A percentile compares a stretch with the other conserved stretches of the same genome.
Evolutionary conservation across 2,888 invertebrate genomes (phyloP).

Genomic region (Cerastoderma edule): DNA sequence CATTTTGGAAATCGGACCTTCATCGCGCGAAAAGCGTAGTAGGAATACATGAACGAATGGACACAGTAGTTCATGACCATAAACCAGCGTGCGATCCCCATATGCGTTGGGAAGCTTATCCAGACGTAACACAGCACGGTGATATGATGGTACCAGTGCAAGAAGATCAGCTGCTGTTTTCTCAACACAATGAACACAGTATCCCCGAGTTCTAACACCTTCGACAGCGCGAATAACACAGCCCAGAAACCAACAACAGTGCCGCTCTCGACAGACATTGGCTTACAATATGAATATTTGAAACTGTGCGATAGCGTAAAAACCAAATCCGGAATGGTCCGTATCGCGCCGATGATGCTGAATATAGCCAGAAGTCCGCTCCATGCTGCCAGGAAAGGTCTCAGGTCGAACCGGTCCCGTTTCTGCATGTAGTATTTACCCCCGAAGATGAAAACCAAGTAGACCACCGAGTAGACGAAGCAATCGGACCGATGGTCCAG

Average conservation of each 20-base stretch:
- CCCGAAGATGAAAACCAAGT: slow-evolving; percentile 96
- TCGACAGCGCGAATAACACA: slow-evolving; percentile 97
- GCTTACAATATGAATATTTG: slow-evolving; percentile 96
- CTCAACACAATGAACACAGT: slow-evolving; percentile 84
- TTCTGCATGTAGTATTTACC: slow-evolving; percentile 97
- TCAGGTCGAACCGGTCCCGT: slow-evolving; percentile 90
- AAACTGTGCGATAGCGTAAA: slow-evolving; percentile 95
- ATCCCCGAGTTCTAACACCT: slow-evolving; percentile 94
- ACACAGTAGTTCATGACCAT: slow-evolving; percentile 85
- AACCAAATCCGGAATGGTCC: slow-evolving; percentile 96
- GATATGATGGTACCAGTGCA: slow-evolving; percentile 86
- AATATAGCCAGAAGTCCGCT: slow-evolving; percentile 96
- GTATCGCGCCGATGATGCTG: slow-evolving; percentile 93
- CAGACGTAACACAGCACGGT: slow-evolving; percentile 85
- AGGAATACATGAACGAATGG: slow-evolving; percentile 85
- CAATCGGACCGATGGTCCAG: slow-evolving; percentile 97
- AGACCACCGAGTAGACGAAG: slow-evolving; percentile 90
- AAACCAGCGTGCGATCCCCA: slow-evolving; percentile 83
- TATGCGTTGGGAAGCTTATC: slow-evolving; percentile 82
- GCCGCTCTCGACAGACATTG: slow-evolving; percentile 79
- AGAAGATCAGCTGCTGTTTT: slow-evolving; percentile 85
- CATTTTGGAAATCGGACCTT: slow-evolving; percentile 85
- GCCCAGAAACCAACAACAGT: slow-evolving; percentile 99
- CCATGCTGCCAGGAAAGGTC: slow-evolving; percentile 95
- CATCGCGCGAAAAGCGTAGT: slow-evolving; percentile 84